Percentiles rank a stretch among this genome's conserved stretches.
Evolutionary conservation across 2,888 invertebrate species (phyloP).

Genomic region (Phengaris alcon): DNA sequence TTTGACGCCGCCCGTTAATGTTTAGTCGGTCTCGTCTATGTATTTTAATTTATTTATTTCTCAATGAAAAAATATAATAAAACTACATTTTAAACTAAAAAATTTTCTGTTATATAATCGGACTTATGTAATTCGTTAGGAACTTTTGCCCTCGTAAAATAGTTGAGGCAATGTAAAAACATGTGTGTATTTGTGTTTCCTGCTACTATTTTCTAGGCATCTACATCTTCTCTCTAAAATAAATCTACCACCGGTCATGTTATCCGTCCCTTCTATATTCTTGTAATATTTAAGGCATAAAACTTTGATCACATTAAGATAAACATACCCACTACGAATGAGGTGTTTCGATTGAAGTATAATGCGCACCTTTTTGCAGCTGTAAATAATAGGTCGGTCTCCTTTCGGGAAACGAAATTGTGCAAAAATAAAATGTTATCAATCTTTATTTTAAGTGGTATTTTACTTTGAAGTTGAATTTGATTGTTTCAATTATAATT

Average conservation of each 20-base stretch:
- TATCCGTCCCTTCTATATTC: background rate
- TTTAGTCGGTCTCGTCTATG: conserved; percentile 14
- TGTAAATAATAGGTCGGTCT: conserved; percentile 36
- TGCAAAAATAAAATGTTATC: conserved; percentile 1
- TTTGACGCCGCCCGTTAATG: conserved; percentile 40
- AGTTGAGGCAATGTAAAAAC: too few species aligned
- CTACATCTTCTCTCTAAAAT: background rate
- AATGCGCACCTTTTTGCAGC: conserved; percentile 26
- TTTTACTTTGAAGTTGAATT: background rate
- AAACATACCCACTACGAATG: conserved; percentile 28
- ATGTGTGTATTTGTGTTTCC: too few species aligned
- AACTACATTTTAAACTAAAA: too few species aligned
- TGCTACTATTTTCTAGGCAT: background rate
- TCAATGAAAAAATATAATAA: background rate
- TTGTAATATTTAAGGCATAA: background rate
- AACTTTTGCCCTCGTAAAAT: too few species aligned
- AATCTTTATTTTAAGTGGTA: background rate
- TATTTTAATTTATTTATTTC: conserved; percentile 17
- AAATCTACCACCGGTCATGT: background rate
- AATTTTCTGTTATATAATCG: too few species aligned
- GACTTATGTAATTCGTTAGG: too few species aligned
- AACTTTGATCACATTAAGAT: conserved; percentile 17
- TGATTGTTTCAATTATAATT: background rate
- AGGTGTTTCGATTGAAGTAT: conserved; percentile 28
- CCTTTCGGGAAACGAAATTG: background rate